Base-by-base conservation (phyloP, 2,888 invertebrate genomes). In the Trissolcus brochymenae region DNA sequence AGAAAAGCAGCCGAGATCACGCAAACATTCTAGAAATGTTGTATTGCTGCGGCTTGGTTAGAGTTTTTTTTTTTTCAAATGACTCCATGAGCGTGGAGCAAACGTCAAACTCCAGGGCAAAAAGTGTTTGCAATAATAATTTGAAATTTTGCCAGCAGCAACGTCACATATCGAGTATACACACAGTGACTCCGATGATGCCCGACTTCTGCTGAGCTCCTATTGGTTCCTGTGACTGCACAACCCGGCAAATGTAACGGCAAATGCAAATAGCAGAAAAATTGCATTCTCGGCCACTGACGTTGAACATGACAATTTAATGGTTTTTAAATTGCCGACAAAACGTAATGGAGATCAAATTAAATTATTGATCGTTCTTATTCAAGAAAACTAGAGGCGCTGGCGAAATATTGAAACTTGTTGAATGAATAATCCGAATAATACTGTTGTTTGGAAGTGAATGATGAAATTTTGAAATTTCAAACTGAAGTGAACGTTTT, bases 101-200 rank as follows among this genome's bases (percentile, higher is more conserved):
- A 61, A 61, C 54, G 66, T 61, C 66, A 55, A 62, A 62, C 71
- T 70, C 41, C 14, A 25, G 11, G 57, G 51, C 54, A 62, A 62
- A 62, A 71, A 67, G 46, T 71, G 71, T 71, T 76, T 76, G 76
- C 71, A 62, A 76, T 76, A 66, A 71, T 71, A 71, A 71, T 66
- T 67, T 51, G 71, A 54, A 70, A 14, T 75, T 64, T 64, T 41
- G 68, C 59, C 64, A 60, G 41, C 25, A 19, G 64, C 62, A 14
- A 56, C 49, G 62, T 65, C 60, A 64, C 64, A 64, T 51, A 35
- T 59, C 40, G 60, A 9, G 25, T 41, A 17, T 56, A 62, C 19
- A 62, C 19, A 11, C 6, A 13, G 40, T 16, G 35, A 35, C 25
- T 16, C 21, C 56, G 14, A 41, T 25, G 56, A 51, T 21, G n/a